phyloP scores from a whole-genome alignment of 2,888 invertebrate species.

The Herminia tarsipennalis region DNA sequence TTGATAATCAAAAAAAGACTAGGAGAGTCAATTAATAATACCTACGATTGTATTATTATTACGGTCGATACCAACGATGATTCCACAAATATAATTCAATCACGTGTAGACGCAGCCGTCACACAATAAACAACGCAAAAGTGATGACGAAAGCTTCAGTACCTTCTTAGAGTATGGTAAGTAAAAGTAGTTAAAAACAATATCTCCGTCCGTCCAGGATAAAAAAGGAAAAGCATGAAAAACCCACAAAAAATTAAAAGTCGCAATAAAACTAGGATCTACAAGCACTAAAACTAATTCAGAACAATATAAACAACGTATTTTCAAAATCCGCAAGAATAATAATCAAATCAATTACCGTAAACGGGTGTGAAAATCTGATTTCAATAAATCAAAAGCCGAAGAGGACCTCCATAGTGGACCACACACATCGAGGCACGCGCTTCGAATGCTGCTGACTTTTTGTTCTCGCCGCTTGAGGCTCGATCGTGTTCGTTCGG shows the following conservation, averaged over 20 bases:
- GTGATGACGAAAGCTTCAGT: too few relatives aligned
- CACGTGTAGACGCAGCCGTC: too few relatives aligned
- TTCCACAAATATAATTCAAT: too few relatives aligned
- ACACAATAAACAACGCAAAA: too few relatives aligned
- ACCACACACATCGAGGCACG: slow-evolving; percentile 92
- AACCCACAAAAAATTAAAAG: neutral
- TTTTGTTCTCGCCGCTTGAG: slow-evolving; percentile 74
- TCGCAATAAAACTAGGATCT: neutral
- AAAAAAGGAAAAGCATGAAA: too few relatives aligned
- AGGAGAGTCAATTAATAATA: too few relatives aligned
- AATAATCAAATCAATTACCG: slow-evolving; percentile 53
- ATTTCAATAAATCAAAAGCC: slow-evolving; percentile 79
- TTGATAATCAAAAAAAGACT: too few relatives aligned
- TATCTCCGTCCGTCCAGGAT: too few relatives aligned
- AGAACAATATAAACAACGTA: slow-evolving; percentile 8
- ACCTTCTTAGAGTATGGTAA: too few relatives aligned
- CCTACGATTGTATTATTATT: too few relatives aligned
- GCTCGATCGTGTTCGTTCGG: slow-evolving; percentile 72
- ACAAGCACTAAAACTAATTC: neutral
- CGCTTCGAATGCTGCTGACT: slow-evolving; percentile 87
- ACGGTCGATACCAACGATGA: too few relatives aligned
- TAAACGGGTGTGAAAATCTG: slow-evolving; percentile 77
- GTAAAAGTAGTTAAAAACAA: too few relatives aligned
- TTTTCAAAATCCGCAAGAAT: slow-evolving; percentile 30
- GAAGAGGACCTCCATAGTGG: slow-evolving; percentile 83